A percentile compares a stretch with the other conserved stretches of the same genome.
These are phyloP conservation scores for Corynorhinus townsendii DNA, from an alignment of 2,113 vertebrate genomes.

Conservation along the genomic window DNA sequence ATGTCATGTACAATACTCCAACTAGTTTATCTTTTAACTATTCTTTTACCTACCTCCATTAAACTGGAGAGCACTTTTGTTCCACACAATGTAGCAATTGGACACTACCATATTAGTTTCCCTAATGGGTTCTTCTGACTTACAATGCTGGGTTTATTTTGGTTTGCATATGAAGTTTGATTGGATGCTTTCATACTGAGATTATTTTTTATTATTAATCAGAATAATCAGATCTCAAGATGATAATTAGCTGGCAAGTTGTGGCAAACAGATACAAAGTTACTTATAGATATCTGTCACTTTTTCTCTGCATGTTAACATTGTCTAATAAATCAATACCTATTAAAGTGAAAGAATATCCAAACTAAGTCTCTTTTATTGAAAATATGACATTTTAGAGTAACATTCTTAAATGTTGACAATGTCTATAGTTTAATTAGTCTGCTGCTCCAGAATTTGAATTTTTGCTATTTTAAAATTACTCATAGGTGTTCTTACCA, in stretches of 20 bases:
- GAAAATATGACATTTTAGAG: constrained; percentile 30
- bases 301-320: constrained; percentile 41
- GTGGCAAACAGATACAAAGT: constrained; percentile 52
- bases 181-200: constrained; percentile 60
- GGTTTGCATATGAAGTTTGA: constrained; percentile 59
- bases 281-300: constrained; percentile 35
- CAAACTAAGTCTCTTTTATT: constrained; percentile 36
- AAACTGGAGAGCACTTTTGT: background rate
- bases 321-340: constrained; percentile 58
- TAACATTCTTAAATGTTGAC: constrained; percentile 28
- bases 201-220: constrained; percentile 70
- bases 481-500: background rate
- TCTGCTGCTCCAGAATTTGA: constrained; percentile 3
- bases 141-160: constrained; percentile 56
- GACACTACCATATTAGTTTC: constrained; percentile 28
- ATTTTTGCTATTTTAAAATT: constrained; percentile 18
- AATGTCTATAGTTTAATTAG: constrained; percentile 10
- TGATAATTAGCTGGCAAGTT: constrained; percentile 59
- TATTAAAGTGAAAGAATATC: constrained; percentile 32
- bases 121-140: constrained; percentile 54
- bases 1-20: background rate
- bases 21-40: background rate
- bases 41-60: background rate
- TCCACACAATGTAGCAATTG: background rate
- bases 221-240: constrained; percentile 63